Base-by-base conservation (phyloP, 2,113 vertebrate species). In the Melanocharis versteri region DNA sequence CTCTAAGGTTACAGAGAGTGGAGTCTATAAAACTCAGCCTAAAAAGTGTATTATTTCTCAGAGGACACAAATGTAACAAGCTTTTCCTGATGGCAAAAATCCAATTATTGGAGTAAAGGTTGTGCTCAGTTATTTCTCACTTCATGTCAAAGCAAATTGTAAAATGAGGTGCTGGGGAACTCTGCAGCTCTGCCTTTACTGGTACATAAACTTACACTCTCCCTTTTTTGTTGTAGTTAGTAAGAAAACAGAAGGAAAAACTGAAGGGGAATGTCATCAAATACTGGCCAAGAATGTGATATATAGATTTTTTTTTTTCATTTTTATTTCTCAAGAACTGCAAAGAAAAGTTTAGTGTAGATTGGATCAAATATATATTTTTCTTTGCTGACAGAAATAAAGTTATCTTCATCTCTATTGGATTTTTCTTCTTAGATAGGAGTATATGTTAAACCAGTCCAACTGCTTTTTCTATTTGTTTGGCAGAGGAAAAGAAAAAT, bases 61-160 rank as follows among this genome's bases (percentile, higher is more conserved):
- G 93, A 95, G 94, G 94, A 96, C 85, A 94, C 94, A 92, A 71
- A 89, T 65, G 93, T 92, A 91, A 92, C 91, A 95, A 97, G 93
- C 71, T 92, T 88, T 73, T 93, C 92, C 87, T 96, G 96, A 97
- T 92, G 96, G 96, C 88, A 96, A 96, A 96, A 97, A 97, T 96
- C 97, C 96, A 98, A 95, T 97, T 97, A 96, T 56, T 87, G 92
- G 11, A 54, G 97, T 87, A 92, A 97, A 97, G 95, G 56, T 94
- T 94, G 90, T 76, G 96, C 83, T 95, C 76, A 30, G 96, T 95
- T 93, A 92, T 96, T 96, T 85, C 84, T 96, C 91, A 58, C 80
- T 96, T 85, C 40, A 13, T 85, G 83, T 96, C 94, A 96, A 95
- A 96, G 78, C 72, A 96, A 97, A 94, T n/a, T 56, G 84, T 71